Conservation (phyloP, 1,140 invertebrate species). For the Hirudo medicinalis region DNA sequence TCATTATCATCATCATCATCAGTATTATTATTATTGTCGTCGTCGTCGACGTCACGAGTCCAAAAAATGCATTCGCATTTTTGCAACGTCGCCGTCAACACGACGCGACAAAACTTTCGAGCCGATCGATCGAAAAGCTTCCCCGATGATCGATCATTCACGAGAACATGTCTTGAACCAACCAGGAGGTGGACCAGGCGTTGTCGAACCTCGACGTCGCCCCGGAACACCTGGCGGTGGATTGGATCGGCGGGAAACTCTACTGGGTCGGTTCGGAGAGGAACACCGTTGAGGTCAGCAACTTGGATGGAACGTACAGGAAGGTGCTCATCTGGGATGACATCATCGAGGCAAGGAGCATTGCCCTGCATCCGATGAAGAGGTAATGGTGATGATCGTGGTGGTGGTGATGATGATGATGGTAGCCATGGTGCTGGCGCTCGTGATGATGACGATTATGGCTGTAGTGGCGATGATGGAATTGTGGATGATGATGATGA, state of each 20-base stretch:
- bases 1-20: too few species aligned
- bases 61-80: too few species aligned
- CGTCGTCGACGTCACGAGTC: too few species aligned
- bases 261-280: conserved; percentile 93
- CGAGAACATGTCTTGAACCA: too few species aligned
- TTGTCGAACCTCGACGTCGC: conserved; percentile 63
- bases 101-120: too few species aligned
- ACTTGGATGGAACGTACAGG: conserved; percentile 67
- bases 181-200: conserved; percentile 39
- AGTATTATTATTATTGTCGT: too few species aligned
- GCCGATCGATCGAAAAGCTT: too few species aligned
- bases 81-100: too few species aligned
- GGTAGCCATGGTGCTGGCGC: not conserved
- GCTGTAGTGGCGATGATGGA: too few species aligned
- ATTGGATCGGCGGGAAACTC: conserved; percentile 86
- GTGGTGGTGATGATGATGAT: not conserved
- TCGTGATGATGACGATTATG: too few species aligned
- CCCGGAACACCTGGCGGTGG: conserved; percentile 78
- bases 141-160: too few species aligned
- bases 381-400: conserved; percentile 50
- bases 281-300: conserved; percentile 83
- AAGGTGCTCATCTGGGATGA: conserved; percentile 81
- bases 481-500: too few species aligned
- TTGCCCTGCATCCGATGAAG: conserved; percentile 88
- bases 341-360: conserved; percentile 84